Evolutionary conservation across 2,888 invertebrate genomes (phyloP).

Genomic region (Branchellion lobata): DNA sequence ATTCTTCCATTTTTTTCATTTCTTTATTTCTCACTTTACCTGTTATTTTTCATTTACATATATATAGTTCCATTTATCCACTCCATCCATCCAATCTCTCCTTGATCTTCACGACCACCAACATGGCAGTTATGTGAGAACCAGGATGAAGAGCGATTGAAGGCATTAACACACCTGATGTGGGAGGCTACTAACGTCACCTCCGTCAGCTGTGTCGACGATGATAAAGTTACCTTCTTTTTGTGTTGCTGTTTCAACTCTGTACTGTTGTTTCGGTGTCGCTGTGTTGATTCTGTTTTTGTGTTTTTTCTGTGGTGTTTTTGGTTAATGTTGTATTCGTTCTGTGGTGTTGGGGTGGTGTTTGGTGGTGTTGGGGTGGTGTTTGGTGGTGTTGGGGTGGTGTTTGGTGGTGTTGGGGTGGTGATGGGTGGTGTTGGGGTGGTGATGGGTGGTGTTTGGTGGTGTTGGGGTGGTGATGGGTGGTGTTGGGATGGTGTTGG

Average conservation of each 20-base stretch:
- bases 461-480: neutral
- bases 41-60: no score
- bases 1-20: neutral
- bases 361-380: no score
- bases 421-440: no score
- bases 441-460: no score
- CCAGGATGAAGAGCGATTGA: conserved; percentile 41
- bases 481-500: neutral
- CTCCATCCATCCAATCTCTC: no score
- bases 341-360: no score
- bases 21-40: no score
- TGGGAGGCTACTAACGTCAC: conserved; percentile 43
- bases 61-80: no score
- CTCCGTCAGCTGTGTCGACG: conserved; percentile 40
- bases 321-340: neutral
- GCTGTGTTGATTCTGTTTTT: neutral
- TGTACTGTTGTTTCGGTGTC: neutral
- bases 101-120: neutral
- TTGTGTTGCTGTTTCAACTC: neutral
- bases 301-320: neutral
- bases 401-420: no score
- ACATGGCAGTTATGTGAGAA: conserved; percentile 41
- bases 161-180: conserved; percentile 36
- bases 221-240: conserved; percentile 37
- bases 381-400: no score